Base-by-base conservation (phyloP, 2,888 invertebrate genomes). In the Lepidocyrtinus sp. region DNA sequence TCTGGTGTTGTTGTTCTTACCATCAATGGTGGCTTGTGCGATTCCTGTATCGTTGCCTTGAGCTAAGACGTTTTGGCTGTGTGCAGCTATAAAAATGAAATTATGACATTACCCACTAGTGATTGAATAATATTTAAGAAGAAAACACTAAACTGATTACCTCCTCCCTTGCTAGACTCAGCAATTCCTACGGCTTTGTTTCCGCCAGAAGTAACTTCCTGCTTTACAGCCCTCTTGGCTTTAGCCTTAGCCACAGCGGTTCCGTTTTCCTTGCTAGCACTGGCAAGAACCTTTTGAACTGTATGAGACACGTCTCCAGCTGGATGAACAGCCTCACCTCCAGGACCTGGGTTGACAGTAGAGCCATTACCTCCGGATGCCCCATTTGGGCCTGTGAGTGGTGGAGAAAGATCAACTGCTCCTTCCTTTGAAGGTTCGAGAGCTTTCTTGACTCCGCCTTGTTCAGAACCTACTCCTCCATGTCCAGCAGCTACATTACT, bases 171-270 rank as follows among this genome's bases (percentile, higher is more conserved):
- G 61, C 65, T 71, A 2, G 77, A 19, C 12, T 61, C 71, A 1
- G 65, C 77, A 15, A 45, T 72, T 2, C 59, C 61, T 7, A 72
- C 17, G 45, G 77, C 71, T 26, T 77, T 77, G 25, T 65, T 65
- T 26, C 61, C 77, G 2, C 17, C 19, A 0, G 71, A 62, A 1
- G 26, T 45, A 0, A 77, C 59, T 2, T 62, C 55, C 25, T 77
- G 77, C 15, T 70, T 19, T 46, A 77, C 72, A n/a, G 77, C 72
- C 7, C 77, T 27, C 67, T 77, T 77, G 21, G 77, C 76, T 15
- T 71, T 71, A 1, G 77, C 77, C 2, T 63, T 59, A 26, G 64
- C 71, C 5, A 72, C 71, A 1, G 77, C 77, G 9, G 72, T 72
- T 0, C 77, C 77, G 0, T 36, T 77, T 0, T 65, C 36, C 67